These are phyloP conservation scores for Enteromius treurensis DNA, from an alignment of 2,797 vertebrate species.

Conservation along the genomic window DNA sequence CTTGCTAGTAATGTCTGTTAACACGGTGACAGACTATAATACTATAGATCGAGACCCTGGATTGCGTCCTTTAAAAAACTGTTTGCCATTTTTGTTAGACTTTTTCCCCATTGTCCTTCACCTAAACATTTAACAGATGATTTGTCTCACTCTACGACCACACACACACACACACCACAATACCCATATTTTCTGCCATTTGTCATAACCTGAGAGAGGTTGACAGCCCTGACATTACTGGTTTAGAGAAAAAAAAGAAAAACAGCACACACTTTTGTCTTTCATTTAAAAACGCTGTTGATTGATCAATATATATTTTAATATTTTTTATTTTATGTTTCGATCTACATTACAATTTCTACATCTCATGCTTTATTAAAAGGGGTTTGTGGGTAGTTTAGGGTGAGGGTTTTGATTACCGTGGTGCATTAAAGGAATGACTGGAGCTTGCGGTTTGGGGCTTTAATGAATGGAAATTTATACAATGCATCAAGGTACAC, in stretches of 20 bases:
- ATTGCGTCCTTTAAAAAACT: not conserved
- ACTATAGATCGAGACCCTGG: not conserved
- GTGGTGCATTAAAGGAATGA: slow-evolving; percentile 14
- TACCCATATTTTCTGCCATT: slow-evolving; percentile 9
- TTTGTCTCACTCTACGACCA: slow-evolving; percentile 2
- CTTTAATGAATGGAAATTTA: slow-evolving; percentile 48
- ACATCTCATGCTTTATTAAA: not conserved
- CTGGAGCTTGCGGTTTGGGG: not conserved
- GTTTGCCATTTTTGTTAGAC: not conserved
- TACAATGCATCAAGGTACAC: slow-evolving; percentile 38
- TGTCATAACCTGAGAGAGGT: slow-evolving; percentile 12
- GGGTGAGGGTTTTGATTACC: not conserved
- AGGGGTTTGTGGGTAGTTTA: slow-evolving; percentile 11
- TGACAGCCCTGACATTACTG: not conserved
- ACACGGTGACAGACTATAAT: not conserved
- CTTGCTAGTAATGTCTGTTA: not conserved
- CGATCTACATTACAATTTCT: not conserved
- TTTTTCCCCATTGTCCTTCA: not conserved
- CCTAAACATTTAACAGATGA: slow-evolving; percentile 1
- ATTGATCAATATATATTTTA: not conserved
- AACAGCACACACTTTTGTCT: not conserved
- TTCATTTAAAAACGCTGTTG: not conserved
- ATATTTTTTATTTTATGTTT: not conserved
- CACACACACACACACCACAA: not conserved
- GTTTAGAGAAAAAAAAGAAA: not conserved